Conservation (phyloP, 2,113 vertebrate species). For the Coturnix japonica region DNA sequence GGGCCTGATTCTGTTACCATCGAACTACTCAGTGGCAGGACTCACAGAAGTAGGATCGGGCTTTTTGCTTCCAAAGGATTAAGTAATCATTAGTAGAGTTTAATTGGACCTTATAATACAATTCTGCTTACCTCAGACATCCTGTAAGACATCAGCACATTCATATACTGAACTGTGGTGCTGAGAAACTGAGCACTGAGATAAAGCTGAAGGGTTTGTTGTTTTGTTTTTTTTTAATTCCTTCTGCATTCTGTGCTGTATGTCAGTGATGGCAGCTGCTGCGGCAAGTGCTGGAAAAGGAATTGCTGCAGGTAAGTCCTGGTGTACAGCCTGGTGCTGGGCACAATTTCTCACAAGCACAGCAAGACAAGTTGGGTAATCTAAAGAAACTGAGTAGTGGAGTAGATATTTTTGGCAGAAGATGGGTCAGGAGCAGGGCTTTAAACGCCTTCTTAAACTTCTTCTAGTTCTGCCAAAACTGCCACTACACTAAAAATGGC, state of each 20-base stretch:
- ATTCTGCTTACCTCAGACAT: slow-evolving; percentile 38
- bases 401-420: neutral
- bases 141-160: neutral
- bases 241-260: neutral
- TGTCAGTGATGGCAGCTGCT: neutral
- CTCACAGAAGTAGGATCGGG: slow-evolving; percentile 7
- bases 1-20: slow-evolving; percentile 15
- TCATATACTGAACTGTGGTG: neutral
- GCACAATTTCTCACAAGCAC: neutral
- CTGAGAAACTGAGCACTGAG: neutral
- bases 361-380: neutral
- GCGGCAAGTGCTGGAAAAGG: neutral
- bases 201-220: neutral
- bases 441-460: neutral
- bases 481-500: neutral
- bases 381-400: neutral
- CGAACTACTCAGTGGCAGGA: neutral
- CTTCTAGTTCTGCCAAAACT: neutral
- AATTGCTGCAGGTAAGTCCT: neutral
- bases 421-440: neutral
- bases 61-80: slow-evolving; percentile 42
- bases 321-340: neutral
- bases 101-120: neutral
- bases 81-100: slow-evolving; percentile 11
- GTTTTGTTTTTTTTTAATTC: neutral